Evolutionary conservation across 64 coral and sea anemone genomes (phyloP), one percentile per base, ranked within the genome.

Genomic region (Anthopleura sola): DNA sequence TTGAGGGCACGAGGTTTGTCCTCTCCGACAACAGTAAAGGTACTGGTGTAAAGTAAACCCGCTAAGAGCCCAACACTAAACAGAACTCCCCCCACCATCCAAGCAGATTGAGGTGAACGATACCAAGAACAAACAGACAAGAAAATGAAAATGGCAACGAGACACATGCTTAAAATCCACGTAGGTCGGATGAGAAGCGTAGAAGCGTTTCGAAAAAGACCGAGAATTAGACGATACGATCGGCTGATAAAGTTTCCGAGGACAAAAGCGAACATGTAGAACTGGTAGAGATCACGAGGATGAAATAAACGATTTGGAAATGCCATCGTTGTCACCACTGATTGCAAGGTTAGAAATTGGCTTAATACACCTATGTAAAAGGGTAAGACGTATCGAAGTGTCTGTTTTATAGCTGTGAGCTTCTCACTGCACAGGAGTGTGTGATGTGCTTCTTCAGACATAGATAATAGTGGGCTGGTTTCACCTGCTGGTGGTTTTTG

Each of bases 281-380:
- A 94, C 48, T 94, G 88, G 71, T 94, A 94, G 10, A 90, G 84
- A 46, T 94, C 92, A 75, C 92, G 88, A 3, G 92, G 92, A 8
- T 76, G 64, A 66, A 94, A 94, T 7, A 88, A 85, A 0, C 60
- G 51, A 47, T 90, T 90, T 12, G 88, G 79, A 60, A 94, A 90
- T 24, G 92, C 92, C 37, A 94, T 37, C n/a, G 92, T 94, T 37
- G 92, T 94, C 2, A 90, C 47, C 7, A 90, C 92, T 21, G 88
- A 84, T 78, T 94, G 88, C 36, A 90, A 87, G 20, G 71, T 87
- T 17, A 94, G 32, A 60, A 87, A 94, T 78, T 90, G 78, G n/a
- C 88, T 83, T 49, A 94, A 80, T 32, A 38, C 86, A 26, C 88
- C 80, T 37, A 87, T 83, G 36, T 78, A 94, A 17, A 94, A 48